phyloP scores from a whole-genome alignment of 1,140 invertebrate species.

The Formica selysi region DNA sequence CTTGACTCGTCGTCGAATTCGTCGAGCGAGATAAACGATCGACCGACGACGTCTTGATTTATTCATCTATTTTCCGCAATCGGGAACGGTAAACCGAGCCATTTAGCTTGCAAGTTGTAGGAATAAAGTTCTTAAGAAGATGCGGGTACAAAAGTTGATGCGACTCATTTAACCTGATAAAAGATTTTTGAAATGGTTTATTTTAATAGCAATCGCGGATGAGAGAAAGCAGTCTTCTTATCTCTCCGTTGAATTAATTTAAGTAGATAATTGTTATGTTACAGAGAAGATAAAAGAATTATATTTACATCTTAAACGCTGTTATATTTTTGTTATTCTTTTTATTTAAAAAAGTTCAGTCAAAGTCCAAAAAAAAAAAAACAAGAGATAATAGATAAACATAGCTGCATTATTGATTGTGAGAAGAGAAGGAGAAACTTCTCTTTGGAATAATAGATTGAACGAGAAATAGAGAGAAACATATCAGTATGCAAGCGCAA shows the following conservation, averaged over 20 bases:
- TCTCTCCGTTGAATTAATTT: background rate
- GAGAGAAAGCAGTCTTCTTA: background rate
- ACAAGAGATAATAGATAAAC: background rate
- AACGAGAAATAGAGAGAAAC: background rate
- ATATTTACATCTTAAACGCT: background rate
- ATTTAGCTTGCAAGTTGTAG: conserved; percentile 21
- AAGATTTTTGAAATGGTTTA: background rate
- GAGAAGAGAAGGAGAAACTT: background rate
- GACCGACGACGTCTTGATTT: conserved; percentile 33
- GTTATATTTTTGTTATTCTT: background rate
- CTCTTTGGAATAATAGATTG: background rate
- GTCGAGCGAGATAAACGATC: conserved; percentile 33
- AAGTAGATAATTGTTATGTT: background rate
- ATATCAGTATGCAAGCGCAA: background rate
- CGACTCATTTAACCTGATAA: background rate
- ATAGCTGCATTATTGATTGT: background rate
- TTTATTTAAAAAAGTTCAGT: background rate
- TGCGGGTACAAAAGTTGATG: conserved; percentile 29
- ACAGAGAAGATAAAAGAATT: background rate
- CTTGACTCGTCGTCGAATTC: conserved; percentile 4
- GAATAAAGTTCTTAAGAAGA: background rate
- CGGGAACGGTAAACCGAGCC: conserved; percentile 18
- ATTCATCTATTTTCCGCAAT: conserved; percentile 35
- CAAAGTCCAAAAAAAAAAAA: background rate
- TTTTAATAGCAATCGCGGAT: background rate